Evolutionary conservation across 1,140 invertebrate genomes (phyloP).

Genomic region (Drosophila equinoxialis): DNA sequence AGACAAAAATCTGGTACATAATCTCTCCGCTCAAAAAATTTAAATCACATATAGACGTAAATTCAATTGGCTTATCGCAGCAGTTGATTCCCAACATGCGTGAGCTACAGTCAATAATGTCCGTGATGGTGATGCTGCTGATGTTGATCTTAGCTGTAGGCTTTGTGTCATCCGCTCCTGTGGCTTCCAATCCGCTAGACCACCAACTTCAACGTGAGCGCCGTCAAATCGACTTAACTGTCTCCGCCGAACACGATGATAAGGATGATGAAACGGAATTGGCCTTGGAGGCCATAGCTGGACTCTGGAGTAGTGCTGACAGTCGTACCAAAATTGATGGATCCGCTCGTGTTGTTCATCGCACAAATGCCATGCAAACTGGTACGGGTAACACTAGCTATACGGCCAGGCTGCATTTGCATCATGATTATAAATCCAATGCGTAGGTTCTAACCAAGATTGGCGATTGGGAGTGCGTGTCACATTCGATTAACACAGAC

Average conservation of each 20-base stretch:
- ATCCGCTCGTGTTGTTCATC: conserved; percentile 70
- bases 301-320: conserved; percentile 76
- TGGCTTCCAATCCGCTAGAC: not conserved
- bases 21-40: not conserved
- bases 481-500: conserved; percentile 47
- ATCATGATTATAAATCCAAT: conserved; percentile 77
- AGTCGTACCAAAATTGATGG: conserved; percentile 76
- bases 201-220: conserved; percentile 25
- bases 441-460: conserved; percentile 70
- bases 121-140: conserved; percentile 32
- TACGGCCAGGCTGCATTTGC: conserved; percentile 71
- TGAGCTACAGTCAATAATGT: conserved; percentile 41
- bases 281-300: conserved; percentile 76
- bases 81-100: conserved; percentile 60
- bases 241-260: conserved; percentile 78
- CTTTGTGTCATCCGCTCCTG: conserved; percentile 25
- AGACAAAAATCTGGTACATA: not conserved
- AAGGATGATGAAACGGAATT: conserved; percentile 75
- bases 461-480: conserved; percentile 75
- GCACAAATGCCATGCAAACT: conserved; percentile 52
- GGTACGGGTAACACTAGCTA: conserved; percentile 79
- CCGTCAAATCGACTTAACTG: conserved; percentile 75
- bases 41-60: not conserved
- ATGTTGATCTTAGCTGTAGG: not conserved
- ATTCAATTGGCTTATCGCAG: conserved; percentile 1